Conservation (phyloP, 2,888 invertebrate genomes). For the Andricus curvator region DNA sequence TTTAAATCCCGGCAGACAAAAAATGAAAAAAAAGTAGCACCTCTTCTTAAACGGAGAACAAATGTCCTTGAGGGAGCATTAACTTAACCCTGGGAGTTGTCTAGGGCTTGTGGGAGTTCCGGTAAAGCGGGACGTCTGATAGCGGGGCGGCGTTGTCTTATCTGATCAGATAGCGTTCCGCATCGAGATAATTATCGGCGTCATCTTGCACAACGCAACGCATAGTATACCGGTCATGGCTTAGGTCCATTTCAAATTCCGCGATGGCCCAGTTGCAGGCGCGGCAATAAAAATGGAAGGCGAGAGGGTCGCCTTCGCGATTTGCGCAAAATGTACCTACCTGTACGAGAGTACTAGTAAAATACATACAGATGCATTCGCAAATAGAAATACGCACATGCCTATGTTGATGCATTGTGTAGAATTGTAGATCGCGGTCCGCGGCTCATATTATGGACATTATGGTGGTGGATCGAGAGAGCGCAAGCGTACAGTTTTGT, state of each 20-base stretch:
- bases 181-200: constrained; percentile 22
- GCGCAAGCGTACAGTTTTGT: constrained; percentile 23
- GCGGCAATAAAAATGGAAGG: constrained; percentile 24
- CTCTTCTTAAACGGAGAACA: background rate
- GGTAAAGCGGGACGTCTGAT: constrained; percentile 17
- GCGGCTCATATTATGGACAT: too few relatives aligned
- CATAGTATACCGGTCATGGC: constrained; percentile 20
- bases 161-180: constrained; percentile 19
- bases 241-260: constrained; percentile 19
- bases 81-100: constrained; percentile 21
- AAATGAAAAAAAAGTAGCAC: too few relatives aligned
- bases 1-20: too few relatives aligned
- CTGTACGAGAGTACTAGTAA: background rate
- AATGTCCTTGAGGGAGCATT: background rate
- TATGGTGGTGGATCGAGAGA: background rate
- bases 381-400: constrained; percentile 8
- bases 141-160: background rate
- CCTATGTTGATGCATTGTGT: background rate
- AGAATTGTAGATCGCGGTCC: background rate
- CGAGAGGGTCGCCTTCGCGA: background rate
- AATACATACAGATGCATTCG: background rate
- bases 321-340: background rate
- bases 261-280: constrained; percentile 21
- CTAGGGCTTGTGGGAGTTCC: constrained; percentile 16
- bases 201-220: constrained; percentile 37